A percentile compares a stretch with the other conserved stretches of the same genome.
These are phyloP conservation scores for Peromyscus eremicus DNA, from an alignment of 2,797 vertebrate species.

Conservation along the genomic window DNA sequence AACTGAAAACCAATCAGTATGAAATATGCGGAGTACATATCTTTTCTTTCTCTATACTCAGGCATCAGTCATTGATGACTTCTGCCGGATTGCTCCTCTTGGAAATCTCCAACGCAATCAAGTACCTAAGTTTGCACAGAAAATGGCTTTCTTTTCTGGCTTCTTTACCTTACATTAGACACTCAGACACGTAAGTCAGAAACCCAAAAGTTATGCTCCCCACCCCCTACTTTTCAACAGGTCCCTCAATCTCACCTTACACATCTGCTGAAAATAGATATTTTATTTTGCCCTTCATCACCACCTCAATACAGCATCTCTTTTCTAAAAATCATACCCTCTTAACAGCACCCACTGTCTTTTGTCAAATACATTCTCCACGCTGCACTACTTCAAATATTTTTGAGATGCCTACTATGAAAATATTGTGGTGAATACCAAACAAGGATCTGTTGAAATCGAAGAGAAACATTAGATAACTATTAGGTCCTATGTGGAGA, in stretches of 20 bases:
- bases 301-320: background rate
- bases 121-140: constrained; percentile 22
- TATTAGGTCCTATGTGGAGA: background rate
- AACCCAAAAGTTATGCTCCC: background rate
- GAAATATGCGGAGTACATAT: background rate
- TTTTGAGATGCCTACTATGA: background rate
- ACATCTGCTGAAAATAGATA: constrained; percentile 14
- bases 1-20: constrained; percentile 11
- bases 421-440: background rate
- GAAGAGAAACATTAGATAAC: background rate
- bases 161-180: constrained; percentile 39
- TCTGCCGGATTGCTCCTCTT: constrained; percentile 42
- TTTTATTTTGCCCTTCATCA: constrained; percentile 44
- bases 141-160: constrained; percentile 46
- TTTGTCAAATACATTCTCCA: constrained; percentile 23
- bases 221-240: background rate
- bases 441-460: background rate
- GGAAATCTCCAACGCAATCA: constrained; percentile 71
- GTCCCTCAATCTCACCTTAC: constrained; percentile 28
- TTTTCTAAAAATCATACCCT: background rate
- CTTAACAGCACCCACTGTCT: background rate
- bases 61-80: constrained; percentile 46
- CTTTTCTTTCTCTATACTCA: constrained; percentile 33
- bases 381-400: background rate
- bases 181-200: constrained; percentile 34